Base-by-base conservation (phyloP, 2,113 vertebrate species). In the Chloropsis cyanopogon region DNA sequence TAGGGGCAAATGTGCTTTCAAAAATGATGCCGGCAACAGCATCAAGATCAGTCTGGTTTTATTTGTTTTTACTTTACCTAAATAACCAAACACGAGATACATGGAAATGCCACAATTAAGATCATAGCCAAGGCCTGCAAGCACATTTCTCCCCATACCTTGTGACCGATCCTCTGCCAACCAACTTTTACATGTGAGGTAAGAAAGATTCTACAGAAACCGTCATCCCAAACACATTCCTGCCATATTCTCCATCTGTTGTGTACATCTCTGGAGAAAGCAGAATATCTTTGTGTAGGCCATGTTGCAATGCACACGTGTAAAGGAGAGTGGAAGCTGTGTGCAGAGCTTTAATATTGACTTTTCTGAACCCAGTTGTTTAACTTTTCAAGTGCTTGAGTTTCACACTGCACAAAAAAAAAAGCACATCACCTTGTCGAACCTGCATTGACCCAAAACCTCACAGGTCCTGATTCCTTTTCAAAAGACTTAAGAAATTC, bases 221-320 rank as follows among this genome's bases (percentile, higher is more conserved):
- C 31, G 29, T 39, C 28, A 39, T 61, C 21, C 49, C 63, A 76
- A 41, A 60, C 25, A 72, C 4, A 2, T 59, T 91, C 49, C 29
- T 93, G 61, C 61, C 35, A 17, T 41, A 37, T 63, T 71, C 35
- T 69, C 15, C 6, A 5, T 31, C 28, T 37, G 19, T 42, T 17
- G 53, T 44, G 29, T 20, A 41, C 12, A 12, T 54, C 29, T 72
- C 65, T 23, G 31, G 21, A 91, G 44, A 80, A 68, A 59, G 35
- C 33, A 93, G 47, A 76, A 79, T 7, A 12, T 41, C 5, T 4
- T 41, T 66, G 19, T 44, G 14, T 7, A 19, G 57, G 8, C 52
- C 53, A 24, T 33, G 26, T 44, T 35, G 31, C 46, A 88, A 54
- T 2, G 4, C 22, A 42, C 9, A 21, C 2, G 1, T 1, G 2